A percentile compares a stretch with the other conserved stretches of the same genome.
These are phyloP conservation scores for Brienomyrus longianalis DNA, from an alignment of 2,113 vertebrate species.

Conservation along the genomic window DNA sequence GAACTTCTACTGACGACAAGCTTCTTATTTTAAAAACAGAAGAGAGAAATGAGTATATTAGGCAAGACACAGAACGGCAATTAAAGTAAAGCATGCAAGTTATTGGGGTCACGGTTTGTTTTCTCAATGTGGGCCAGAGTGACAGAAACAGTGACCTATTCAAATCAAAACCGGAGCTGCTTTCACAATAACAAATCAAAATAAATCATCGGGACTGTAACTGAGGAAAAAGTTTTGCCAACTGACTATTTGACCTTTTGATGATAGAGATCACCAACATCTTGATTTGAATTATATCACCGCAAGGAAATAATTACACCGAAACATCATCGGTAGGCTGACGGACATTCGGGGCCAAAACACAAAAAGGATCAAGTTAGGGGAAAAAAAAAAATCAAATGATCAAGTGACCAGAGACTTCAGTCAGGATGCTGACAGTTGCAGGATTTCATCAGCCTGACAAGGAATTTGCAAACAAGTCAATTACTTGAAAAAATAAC, in stretches of 20 bases:
- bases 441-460: background rate
- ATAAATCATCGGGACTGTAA: background rate
- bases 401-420: background rate
- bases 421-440: background rate
- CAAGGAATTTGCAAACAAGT: background rate
- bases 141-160: background rate
- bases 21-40: background rate
- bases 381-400: background rate
- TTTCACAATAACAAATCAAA: background rate
- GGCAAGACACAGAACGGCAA: background rate
- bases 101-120: background rate
- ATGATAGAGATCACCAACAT: background rate
- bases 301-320: background rate
- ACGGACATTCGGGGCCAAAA: background rate
- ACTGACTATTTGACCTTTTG: background rate
- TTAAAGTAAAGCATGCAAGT: background rate
- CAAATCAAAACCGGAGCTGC: background rate
- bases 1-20: background rate
- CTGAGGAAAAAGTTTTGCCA: background rate
- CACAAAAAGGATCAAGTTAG: background rate
- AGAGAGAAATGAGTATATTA: background rate
- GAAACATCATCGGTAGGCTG: background rate
- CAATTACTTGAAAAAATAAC: background rate
- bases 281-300: background rate
- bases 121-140: background rate